A percentile compares a stretch with the other conserved stretches of the same genome.
Conservation (phyloP, 2,113 vertebrate species). For the Mormyrus lacerda region DNA sequence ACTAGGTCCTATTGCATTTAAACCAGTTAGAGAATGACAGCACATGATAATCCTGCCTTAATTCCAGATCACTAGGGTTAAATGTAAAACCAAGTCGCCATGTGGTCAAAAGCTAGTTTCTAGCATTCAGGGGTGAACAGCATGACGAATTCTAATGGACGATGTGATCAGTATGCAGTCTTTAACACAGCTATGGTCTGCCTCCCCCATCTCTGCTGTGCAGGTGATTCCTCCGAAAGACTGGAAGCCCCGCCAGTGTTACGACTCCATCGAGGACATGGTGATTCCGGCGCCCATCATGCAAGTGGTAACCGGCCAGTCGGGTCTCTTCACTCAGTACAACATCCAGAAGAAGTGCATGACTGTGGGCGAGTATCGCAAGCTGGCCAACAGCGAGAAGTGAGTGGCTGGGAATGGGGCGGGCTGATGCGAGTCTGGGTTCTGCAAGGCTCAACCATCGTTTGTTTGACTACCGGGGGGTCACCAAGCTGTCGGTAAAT, state of each 20-base stretch:
- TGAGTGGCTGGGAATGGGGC: conserved; percentile 36
- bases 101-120: background rate
- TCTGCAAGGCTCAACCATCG: background rate
- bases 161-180: background rate
- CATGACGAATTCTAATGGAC: background rate
- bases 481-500: background rate
- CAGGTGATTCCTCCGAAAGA: conserved; percentile 73
- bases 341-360: conserved; percentile 98
- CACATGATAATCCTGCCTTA: background rate
- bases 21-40: background rate
- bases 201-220: background rate
- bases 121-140: background rate
- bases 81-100: background rate
- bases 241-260: conserved; percentile 82
- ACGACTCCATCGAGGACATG: conserved; percentile 89
- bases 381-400: conserved; percentile 94
- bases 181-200: too few relatives aligned
- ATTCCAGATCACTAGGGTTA: background rate
- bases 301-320: conserved; percentile 94
- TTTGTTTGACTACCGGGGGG: background rate
- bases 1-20: background rate
- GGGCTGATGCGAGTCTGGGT: background rate
- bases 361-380: conserved; percentile 87
- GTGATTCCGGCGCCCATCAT: conserved; percentile 92
- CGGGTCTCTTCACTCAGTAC: conserved; percentile 93